phyloP scores from a whole-genome alignment of 2,797 vertebrate genomes.

The Propithecus perrieri region DNA sequence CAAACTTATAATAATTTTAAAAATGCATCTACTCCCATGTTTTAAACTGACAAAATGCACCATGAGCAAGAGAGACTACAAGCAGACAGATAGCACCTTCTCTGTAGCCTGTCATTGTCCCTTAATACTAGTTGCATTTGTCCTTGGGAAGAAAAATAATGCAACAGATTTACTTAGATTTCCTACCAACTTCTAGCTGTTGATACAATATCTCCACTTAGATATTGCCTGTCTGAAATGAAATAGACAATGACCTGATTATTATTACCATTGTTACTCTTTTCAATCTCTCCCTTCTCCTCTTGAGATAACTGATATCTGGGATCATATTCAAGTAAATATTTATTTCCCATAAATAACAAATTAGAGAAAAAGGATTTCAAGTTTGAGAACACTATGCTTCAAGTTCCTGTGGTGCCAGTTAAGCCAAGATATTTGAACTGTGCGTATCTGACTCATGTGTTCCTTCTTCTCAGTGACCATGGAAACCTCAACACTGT shows the following conservation, averaged over 20 bases:
- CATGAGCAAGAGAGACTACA: neutral
- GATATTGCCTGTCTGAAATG: neutral
- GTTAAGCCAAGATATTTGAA: neutral
- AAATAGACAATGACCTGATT: neutral
- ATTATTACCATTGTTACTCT: neutral
- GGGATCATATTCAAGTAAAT: neutral
- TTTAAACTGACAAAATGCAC: neutral
- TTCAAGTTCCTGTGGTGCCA: neutral
- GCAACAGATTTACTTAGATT: neutral
- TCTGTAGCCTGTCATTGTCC: neutral
- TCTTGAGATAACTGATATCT: neutral
- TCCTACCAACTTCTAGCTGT: neutral
- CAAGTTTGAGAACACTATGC: neutral
- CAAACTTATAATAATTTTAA: neutral
- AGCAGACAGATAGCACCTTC: neutral
- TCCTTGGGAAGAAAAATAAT: neutral
- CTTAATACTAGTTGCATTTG: neutral
- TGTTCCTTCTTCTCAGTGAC: slow-evolving; percentile 8
- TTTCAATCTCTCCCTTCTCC: neutral
- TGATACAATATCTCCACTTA: neutral
- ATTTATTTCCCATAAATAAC: neutral
- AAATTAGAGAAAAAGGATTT: neutral
- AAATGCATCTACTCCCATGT: neutral
- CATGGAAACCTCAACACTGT: neutral
- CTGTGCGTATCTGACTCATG: neutral